Percentiles rank a stretch among this genome's conserved stretches.
phyloP scores from a whole-genome alignment of 2,888 invertebrate genomes.

The Dendrolimus houi region DNA sequence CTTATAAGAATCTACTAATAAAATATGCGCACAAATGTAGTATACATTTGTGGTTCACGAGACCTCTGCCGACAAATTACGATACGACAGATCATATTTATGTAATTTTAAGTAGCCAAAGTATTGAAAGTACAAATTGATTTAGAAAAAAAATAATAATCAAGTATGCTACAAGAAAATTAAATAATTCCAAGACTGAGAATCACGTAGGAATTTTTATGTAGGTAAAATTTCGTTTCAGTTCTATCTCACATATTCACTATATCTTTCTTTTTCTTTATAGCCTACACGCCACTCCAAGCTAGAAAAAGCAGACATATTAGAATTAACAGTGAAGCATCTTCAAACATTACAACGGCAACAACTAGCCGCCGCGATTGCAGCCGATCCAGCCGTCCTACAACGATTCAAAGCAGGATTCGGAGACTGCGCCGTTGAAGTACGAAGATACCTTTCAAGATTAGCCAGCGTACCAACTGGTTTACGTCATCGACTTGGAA shows the following conservation, averaged over 20 bases:
- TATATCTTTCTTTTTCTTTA: slow-evolving; percentile 38
- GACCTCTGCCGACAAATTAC: too few relatives aligned
- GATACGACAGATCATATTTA: too few relatives aligned
- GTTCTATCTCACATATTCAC: too few relatives aligned
- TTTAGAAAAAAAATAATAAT: too few relatives aligned
- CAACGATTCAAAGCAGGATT: slow-evolving; percentile 92
- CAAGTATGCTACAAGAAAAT: neutral
- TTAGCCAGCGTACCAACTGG: slow-evolving; percentile 78
- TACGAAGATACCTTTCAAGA: slow-evolving; percentile 81
- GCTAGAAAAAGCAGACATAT: slow-evolving; percentile 96
- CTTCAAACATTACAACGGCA: slow-evolving; percentile 92
- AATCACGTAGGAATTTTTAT: slow-evolving; percentile 13
- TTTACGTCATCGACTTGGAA: slow-evolving; percentile 78
- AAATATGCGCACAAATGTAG: too few relatives aligned
- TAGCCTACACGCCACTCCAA: slow-evolving; percentile 96
- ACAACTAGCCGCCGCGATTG: slow-evolving; percentile 88
- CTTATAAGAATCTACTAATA: too few relatives aligned
- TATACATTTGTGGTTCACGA: too few relatives aligned
- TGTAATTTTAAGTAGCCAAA: too few relatives aligned
- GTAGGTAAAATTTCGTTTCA: neutral
- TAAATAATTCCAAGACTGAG: slow-evolving; percentile 8
- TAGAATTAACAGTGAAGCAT: slow-evolving; percentile 96
- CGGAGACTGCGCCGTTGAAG: slow-evolving; percentile 92
- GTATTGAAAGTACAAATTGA: too few relatives aligned
- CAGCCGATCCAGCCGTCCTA: slow-evolving; percentile 88